These are phyloP conservation scores for Eolophus roseicapilla DNA, from an alignment of 2,113 vertebrate genomes.

Conservation along the genomic window DNA sequence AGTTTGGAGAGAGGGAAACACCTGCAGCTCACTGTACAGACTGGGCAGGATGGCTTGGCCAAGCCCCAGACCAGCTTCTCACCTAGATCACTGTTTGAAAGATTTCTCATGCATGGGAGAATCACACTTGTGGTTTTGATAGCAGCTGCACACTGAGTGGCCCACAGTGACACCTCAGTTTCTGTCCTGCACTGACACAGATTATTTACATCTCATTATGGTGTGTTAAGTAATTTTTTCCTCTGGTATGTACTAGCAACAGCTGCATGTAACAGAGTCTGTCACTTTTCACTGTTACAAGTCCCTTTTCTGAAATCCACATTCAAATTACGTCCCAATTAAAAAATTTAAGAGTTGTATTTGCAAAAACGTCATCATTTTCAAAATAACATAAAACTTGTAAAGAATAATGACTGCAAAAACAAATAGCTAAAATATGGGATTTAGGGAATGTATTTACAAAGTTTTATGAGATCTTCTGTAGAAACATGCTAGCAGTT, in stretches of 20 bases:
- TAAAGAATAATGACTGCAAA: not conserved
- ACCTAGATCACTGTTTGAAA: not conserved
- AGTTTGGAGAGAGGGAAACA: not conserved
- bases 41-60: fast-evolving
- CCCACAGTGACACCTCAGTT: not conserved
- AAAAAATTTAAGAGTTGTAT: not conserved
- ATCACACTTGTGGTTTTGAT: not conserved
- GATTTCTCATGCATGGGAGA: not conserved
- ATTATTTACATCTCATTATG: not conserved
- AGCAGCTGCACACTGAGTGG: not conserved
- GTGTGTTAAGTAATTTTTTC: not conserved
- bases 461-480: not conserved
- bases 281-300: not conserved
- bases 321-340: not conserved
- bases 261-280: not conserved
- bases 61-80: not conserved
- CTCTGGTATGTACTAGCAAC: not conserved
- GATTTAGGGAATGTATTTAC: not conserved
- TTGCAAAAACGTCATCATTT: not conserved
- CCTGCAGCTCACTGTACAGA: not conserved
- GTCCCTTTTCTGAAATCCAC: not conserved
- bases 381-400: not conserved
- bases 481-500: not conserved
- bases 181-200: not conserved
- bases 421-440: not conserved